These are phyloP conservation scores for Percopsis transmontana DNA, from an alignment of 2,113 vertebrate species.

Conservation along the genomic window DNA sequence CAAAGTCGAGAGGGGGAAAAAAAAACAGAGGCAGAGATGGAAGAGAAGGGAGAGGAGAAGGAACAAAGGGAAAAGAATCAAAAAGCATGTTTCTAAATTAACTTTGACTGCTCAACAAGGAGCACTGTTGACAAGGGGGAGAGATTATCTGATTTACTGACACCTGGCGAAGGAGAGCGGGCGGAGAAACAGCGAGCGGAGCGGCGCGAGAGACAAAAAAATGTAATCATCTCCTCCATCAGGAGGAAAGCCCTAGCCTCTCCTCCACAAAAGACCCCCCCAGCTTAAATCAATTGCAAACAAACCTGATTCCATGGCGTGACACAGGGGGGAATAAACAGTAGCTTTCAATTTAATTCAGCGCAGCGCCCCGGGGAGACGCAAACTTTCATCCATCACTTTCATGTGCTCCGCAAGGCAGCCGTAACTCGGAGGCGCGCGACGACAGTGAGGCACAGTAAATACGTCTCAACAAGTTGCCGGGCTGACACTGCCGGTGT, in stretches of 20 bases:
- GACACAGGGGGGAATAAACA: slow-evolving; percentile 77
- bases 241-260: slow-evolving; percentile 69
- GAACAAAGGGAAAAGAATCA: slow-evolving; percentile 35
- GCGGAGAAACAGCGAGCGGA: slow-evolving; percentile 43
- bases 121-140: slow-evolving; percentile 75
- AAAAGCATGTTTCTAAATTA: slow-evolving; percentile 70
- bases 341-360: slow-evolving; percentile 82
- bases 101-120: slow-evolving; percentile 80
- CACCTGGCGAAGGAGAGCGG: slow-evolving; percentile 55
- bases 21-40: neutral
- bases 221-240: slow-evolving; percentile 78
- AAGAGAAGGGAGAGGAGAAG: neutral
- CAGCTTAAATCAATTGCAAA: slow-evolving; percentile 80
- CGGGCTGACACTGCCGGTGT: slow-evolving; percentile 49
- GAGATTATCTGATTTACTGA: slow-evolving; percentile 76
- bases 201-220: slow-evolving; percentile 73
- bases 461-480: slow-evolving; percentile 64
- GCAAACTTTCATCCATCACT: slow-evolving; percentile 81
- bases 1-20: neutral
- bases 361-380: slow-evolving; percentile 59
- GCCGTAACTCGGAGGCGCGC: slow-evolving; percentile 43
- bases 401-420: slow-evolving; percentile 65
- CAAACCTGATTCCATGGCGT: slow-evolving; percentile 73
- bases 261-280: slow-evolving; percentile 59
- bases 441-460: slow-evolving; percentile 62